Evolutionary conservation across 2,797 vertebrate species (phyloP).

Genomic region (Octomys mimax): DNA sequence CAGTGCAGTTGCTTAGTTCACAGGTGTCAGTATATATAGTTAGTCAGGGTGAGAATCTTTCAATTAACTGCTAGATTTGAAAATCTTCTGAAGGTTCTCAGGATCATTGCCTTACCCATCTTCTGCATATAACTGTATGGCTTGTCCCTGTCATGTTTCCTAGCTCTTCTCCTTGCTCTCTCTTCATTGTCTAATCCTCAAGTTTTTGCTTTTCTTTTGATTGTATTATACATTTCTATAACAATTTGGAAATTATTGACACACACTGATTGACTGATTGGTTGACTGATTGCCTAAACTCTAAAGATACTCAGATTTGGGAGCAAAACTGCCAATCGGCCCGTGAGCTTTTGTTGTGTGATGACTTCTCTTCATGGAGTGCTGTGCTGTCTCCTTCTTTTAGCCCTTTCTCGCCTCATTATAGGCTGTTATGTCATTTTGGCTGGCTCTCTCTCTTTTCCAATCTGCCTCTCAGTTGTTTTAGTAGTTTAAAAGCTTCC

Average conservation of each 20-base stretch:
- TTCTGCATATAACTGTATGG: too few relatives aligned
- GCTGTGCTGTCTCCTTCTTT: constrained; percentile 57
- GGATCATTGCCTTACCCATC: too few relatives aligned
- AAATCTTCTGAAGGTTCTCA: too few relatives aligned
- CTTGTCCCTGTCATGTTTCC: too few relatives aligned
- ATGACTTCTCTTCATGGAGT: constrained; percentile 20
- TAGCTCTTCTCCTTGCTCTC: too few relatives aligned
- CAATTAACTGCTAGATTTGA: too few relatives aligned
- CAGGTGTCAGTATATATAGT: too few relatives aligned
- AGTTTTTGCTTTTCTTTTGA: too few relatives aligned
- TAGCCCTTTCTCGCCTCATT: constrained; percentile 52
- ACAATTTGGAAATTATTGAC: not conserved
- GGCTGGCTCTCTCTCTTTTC: constrained; percentile 61
- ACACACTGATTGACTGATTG: not conserved
- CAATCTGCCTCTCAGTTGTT: constrained; percentile 50
- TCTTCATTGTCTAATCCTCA: too few relatives aligned
- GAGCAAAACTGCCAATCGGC: constrained; percentile 7
- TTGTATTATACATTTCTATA: too few relatives aligned
- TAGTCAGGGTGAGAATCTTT: too few relatives aligned
- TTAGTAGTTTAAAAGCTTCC: constrained; percentile 58
- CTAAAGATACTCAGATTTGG: not conserved
- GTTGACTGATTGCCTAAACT: not conserved
- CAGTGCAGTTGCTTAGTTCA: too few relatives aligned
- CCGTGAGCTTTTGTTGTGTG: constrained; percentile 45
- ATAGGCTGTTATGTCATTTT: constrained; percentile 75